These are phyloP conservation scores for Sycophila texana DNA, from an alignment of 2,888 invertebrate genomes.

Conservation along the genomic window DNA sequence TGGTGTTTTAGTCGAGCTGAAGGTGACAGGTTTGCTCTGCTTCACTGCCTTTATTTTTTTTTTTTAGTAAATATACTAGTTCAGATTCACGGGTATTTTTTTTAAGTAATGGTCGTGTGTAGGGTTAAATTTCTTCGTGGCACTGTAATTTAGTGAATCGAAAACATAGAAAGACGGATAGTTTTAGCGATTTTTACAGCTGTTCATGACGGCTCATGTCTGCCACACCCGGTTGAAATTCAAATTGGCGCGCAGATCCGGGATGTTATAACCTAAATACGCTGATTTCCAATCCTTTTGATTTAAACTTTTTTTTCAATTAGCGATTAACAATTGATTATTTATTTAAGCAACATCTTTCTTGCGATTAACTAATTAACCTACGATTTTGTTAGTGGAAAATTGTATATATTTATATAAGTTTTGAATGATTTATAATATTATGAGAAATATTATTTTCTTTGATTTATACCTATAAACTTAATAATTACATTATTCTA, in stretches of 20 bases:
- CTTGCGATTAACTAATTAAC: too few relatives aligned
- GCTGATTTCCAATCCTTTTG: conserved; percentile 21
- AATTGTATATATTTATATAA: neutral
- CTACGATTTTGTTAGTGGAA: neutral
- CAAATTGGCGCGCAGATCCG: conserved; percentile 71
- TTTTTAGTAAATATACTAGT: neutral
- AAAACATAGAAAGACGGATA: neutral
- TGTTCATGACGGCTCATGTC: conserved; percentile 40
- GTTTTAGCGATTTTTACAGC: conserved; percentile 7
- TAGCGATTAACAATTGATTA: too few relatives aligned
- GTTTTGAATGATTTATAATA: neutral
- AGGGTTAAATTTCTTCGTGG: too few relatives aligned
- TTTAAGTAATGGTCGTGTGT: neutral
- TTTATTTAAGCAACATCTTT: too few relatives aligned
- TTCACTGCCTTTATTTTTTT: neutral
- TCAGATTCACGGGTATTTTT: neutral
- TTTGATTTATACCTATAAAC: neutral
- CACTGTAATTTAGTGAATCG: too few relatives aligned
- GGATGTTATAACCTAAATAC: conserved; percentile 71
- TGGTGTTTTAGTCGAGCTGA: too few relatives aligned
- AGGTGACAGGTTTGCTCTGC: too few relatives aligned
- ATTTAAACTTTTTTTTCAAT: neutral
- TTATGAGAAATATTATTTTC: neutral
- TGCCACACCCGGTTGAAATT: conserved; percentile 69
- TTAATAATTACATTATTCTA: conserved; percentile 11